Percentiles rank a stretch among this genome's conserved stretches.
These are phyloP conservation scores for Bos javanicus DNA, from an alignment of 2,113 vertebrate genomes.

Conservation along the genomic window DNA sequence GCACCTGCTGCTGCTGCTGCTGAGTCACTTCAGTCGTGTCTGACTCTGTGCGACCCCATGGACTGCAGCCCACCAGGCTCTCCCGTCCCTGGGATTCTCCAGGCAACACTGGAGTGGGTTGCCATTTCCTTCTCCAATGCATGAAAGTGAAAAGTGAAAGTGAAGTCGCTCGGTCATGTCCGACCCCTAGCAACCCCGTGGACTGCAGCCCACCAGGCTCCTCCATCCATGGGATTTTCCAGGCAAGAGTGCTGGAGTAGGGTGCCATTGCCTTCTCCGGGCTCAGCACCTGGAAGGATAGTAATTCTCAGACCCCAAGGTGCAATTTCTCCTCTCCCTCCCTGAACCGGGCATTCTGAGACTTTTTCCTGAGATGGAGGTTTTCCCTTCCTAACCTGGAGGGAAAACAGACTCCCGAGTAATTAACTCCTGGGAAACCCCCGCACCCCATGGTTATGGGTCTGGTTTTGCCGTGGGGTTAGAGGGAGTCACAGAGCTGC, in stretches of 20 bases:
- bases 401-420: not conserved
- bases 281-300: not conserved
- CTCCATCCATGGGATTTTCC: too few relatives aligned
- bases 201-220: too few relatives aligned
- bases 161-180: too few relatives aligned
- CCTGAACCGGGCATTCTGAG: not conserved
- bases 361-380: not conserved
- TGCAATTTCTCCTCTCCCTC: slow-evolving; percentile 5
- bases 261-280: too few relatives aligned
- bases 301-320: not conserved
- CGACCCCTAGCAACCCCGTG: too few relatives aligned
- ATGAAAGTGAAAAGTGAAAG: too few relatives aligned
- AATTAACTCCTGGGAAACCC: not conserved
- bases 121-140: too few relatives aligned
- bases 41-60: too few relatives aligned
- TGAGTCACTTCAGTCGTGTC: rapidly evolving
- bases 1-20: not conserved
- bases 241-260: too few relatives aligned
- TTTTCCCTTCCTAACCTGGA: not conserved
- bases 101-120: too few relatives aligned
- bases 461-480: not conserved
- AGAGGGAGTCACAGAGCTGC: not conserved
- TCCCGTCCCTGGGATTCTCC: too few relatives aligned
- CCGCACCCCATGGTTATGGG: not conserved
- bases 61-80: too few relatives aligned